These are phyloP conservation scores for Meteorus sp. DNA, from an alignment of 1,140 invertebrate genomes.

Conservation along the genomic window DNA sequence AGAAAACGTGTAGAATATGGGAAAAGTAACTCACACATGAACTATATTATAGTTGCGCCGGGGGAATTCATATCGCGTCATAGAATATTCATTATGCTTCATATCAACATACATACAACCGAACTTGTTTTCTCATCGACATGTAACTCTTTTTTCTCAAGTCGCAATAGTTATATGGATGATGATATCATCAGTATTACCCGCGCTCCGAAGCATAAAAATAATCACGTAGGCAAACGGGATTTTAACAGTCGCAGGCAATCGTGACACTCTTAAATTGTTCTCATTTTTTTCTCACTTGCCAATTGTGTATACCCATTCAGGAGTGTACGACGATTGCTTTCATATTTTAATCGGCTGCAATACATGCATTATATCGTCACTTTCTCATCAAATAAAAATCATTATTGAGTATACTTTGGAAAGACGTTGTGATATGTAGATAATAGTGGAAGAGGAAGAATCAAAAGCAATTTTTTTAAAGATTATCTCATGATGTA, in stretches of 20 bases:
- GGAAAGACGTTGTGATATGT: too few species aligned
- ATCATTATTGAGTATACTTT: too few species aligned
- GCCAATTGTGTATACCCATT: background rate
- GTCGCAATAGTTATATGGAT: background rate
- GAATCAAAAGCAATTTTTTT: too few species aligned
- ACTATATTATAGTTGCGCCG: too few species aligned
- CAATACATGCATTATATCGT: too few species aligned
- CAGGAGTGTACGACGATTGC: too few species aligned
- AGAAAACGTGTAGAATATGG: background rate
- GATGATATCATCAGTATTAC: constrained; percentile 19
- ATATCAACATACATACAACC: too few species aligned
- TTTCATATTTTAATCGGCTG: too few species aligned
- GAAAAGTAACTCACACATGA: background rate
- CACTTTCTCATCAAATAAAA: too few species aligned
- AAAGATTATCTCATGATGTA: constrained; percentile 3
- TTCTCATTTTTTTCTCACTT: constrained; percentile 14
- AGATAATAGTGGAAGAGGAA: too few species aligned
- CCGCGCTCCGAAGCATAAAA: constrained; percentile 19
- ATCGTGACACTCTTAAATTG: constrained; percentile 5
- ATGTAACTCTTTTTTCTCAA: background rate
- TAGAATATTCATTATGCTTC: too few species aligned
- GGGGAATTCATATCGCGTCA: too few species aligned
- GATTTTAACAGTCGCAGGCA: constrained; percentile 7
- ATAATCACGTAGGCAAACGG: constrained; percentile 18
- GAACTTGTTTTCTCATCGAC: background rate